Evolutionary conservation across 2,888 invertebrate species (phyloP), one percentile per base, ranked within the genome.

Genomic region (Panorpa germanica): DNA sequence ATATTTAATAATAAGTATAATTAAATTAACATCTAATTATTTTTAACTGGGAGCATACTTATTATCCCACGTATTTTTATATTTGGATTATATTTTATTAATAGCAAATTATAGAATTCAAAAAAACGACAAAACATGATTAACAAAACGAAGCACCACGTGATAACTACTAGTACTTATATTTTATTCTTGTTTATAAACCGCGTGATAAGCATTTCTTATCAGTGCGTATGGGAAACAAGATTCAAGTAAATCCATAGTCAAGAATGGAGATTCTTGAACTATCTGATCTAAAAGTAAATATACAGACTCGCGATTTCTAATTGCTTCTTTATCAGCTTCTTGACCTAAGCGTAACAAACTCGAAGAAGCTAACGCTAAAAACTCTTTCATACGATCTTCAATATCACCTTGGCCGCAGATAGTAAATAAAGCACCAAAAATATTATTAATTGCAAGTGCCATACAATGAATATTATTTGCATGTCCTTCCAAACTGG

Each of bases 401-500:
- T 91, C 91, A 38, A 95, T 90, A 49, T 99, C 98, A 15, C 83
- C 86, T 48, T 85, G 83, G 0, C 86, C 90, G 47, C 93, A 90
- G 41, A 95, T 82, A 3, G 91, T 88, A 47, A 99, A 98, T 31
- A 98, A 57, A 2, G 96, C 95, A 11, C 91, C 93, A 45, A 95
- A 95, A 37, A 95, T 83, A 42, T 85, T 82, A 48, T 91, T 93
- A 21, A 96, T 82, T 1, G 95, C 93, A 25, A 86, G 72, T 2
- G 96, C 91, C 66, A 99, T 81, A 48, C 98, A 98, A 52, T 99
- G 98, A 36, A 88, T 90, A 52, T 99, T 99, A 56, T 99, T 98
- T n/a, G 86, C 75, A 49, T 98, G 95, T 0, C 91, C 93, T 59
- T 83, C 78, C 34, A 82, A 57, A 2, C 83, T 80, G 1, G 86